These are phyloP conservation scores for Tenodera sinensis DNA, from an alignment of 2,888 invertebrate genomes.

Conservation along the genomic window DNA sequence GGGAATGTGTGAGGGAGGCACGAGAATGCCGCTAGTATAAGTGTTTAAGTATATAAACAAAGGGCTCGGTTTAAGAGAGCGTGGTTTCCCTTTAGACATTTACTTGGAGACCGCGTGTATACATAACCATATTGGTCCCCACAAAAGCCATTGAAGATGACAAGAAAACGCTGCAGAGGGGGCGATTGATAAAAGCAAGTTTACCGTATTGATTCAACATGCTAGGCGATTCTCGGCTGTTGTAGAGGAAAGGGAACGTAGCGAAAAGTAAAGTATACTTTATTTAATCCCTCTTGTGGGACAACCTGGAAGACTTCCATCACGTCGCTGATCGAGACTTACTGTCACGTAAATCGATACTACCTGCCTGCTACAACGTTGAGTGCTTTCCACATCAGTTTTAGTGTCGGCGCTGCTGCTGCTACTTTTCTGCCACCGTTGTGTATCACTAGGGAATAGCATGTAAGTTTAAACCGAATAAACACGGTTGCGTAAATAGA, in stretches of 20 bases:
- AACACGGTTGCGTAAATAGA: too few species aligned
- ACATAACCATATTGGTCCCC: background rate
- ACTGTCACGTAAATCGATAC: background rate
- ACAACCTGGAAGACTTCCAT: background rate
- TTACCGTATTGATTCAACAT: constrained; percentile 4
- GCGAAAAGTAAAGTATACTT: constrained; percentile 3
- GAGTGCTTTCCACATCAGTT: background rate
- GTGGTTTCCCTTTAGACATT: background rate
- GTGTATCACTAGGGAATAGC: background rate
- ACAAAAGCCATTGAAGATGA: background rate
- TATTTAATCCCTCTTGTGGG: constrained; percentile 13
- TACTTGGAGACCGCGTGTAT: background rate
- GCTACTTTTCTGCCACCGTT: background rate
- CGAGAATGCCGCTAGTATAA: too few species aligned
- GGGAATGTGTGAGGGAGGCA: too few species aligned
- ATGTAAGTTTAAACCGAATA: background rate
- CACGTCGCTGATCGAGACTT: background rate
- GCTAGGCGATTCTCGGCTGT: background rate
- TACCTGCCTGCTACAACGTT: background rate
- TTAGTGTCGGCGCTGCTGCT: background rate
- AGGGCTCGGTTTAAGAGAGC: too few species aligned
- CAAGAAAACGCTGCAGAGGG: background rate
- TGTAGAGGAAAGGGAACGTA: background rate
- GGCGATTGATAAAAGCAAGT: background rate
- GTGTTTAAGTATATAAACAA: too few species aligned